Percentiles rank a stretch among this genome's conserved stretches.
Conservation (phyloP, 2,797 vertebrate species). For the Sciaenops ocellatus region DNA sequence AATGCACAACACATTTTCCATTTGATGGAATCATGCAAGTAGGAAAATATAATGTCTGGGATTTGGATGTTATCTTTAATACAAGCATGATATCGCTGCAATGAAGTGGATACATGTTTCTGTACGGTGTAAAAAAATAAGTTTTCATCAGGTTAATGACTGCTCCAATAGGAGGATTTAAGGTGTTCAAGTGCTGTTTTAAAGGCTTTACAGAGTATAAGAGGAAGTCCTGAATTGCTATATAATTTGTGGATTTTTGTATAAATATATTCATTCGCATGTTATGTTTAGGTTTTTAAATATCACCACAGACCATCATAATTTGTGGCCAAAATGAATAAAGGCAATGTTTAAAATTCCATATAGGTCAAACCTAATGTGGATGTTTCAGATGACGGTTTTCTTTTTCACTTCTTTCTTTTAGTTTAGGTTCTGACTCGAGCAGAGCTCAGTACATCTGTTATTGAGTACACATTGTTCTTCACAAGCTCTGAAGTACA, state of each 20-base stretch:
- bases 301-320: background rate
- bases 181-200: background rate
- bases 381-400: background rate
- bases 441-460: background rate
- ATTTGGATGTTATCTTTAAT: slow-evolving; percentile 17
- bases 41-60: background rate
- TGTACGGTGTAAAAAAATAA: background rate
- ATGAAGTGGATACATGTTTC: background rate
- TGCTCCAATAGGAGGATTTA: background rate
- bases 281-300: background rate
- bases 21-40: slow-evolving; percentile 3
- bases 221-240: background rate
- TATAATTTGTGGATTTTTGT: background rate
- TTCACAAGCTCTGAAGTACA: slow-evolving; percentile 14
- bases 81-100: background rate
- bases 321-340: background rate
- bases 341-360: background rate
- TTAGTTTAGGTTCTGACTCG: slow-evolving; percentile 20
- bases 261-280: background rate
- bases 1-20: background rate
- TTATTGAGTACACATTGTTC: slow-evolving; percentile 10
- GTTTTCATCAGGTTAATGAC: background rate
- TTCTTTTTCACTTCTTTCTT: background rate
- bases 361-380: background rate
- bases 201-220: background rate